Evolutionary conservation across 2,888 invertebrate genomes (phyloP), one percentile per base, ranked within the genome.

Genomic region (Creontiades dilutus): DNA sequence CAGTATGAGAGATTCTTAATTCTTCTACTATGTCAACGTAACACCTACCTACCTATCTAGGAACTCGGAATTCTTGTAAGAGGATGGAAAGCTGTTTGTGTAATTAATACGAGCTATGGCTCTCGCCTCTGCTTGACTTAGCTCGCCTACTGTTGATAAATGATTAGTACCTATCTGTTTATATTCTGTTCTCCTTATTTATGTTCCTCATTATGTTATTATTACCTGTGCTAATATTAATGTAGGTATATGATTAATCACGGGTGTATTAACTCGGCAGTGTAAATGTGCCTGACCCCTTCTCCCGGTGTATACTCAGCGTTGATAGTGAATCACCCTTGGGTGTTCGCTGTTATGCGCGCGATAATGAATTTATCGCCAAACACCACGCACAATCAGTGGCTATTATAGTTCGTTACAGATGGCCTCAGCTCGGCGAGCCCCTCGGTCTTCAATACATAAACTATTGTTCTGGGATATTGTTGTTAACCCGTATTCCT

Each of bases 161-260:
- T 81, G 48, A 81, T 81, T 81, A 61, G 61, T 61, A 76, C 76
- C 76, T 76, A 81, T 81, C 81, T 81, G 81, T 81, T 81, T 47
- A 47, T 81, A 81, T 81, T 81, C 81, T 81, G 47, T 37, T 46
- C 37, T 46, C 76, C 76, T 76, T 76, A 76, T 76, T 37, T 76
- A 76, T 76, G 76, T 76, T 81, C 81, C 81, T 81, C 81, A 81
- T 81, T 81, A 81, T 81, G 81, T 81, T 81, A 48, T 81, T 81
- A 81, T 47, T 81, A 81, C 81, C 81, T 81, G 81, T 48, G 81
- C 81, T 19, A 81, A 81, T 81, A 81, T 81, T 81, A 81, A 81
- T 48, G 81, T 47, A 47, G 81, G 81, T 81, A 81, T 81, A 81
- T 81, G 81, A 81, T 81, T 81, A 81, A 81, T 81, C 81, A 81